A percentile compares a stretch with the other conserved stretches of the same genome.
Evolutionary conservation across 2,888 invertebrate species (phyloP).

Genomic region (Cephus runcator): DNA sequence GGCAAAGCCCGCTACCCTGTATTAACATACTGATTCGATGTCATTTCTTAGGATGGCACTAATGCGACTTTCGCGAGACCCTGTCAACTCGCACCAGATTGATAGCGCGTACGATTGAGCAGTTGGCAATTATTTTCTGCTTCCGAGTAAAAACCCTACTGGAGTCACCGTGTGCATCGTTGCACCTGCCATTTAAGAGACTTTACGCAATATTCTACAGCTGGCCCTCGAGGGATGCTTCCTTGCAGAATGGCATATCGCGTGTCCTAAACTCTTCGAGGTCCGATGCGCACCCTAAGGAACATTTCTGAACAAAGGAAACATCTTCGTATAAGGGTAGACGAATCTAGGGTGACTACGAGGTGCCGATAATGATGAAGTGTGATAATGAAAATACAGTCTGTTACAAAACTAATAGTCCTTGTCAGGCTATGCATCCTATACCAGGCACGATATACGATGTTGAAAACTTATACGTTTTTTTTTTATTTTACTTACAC

Average conservation of each 20-base stretch:
- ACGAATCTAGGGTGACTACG: background rate
- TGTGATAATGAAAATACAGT: background rate
- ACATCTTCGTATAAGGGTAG: background rate
- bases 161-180: background rate
- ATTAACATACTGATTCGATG: background rate
- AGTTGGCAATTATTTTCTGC: slow-evolving; percentile 32
- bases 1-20: background rate
- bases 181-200: background rate
- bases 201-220: background rate
- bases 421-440: background rate
- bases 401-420: background rate
- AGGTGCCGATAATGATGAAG: background rate
- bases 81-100: background rate
- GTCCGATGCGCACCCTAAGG: background rate
- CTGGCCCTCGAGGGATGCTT: background rate
- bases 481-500: background rate
- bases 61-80: background rate
- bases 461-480: background rate
- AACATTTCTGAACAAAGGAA: background rate
- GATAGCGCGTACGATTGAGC: slow-evolving; percentile 1
- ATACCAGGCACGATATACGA: background rate
- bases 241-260: background rate
- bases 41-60: background rate
- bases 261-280: background rate
- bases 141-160: slow-evolving; percentile 35